A percentile compares a stretch with the other conserved stretches of the same genome.
phyloP scores from a whole-genome alignment of 1,140 invertebrate genomes.

The Drosophila parabipectinata region DNA sequence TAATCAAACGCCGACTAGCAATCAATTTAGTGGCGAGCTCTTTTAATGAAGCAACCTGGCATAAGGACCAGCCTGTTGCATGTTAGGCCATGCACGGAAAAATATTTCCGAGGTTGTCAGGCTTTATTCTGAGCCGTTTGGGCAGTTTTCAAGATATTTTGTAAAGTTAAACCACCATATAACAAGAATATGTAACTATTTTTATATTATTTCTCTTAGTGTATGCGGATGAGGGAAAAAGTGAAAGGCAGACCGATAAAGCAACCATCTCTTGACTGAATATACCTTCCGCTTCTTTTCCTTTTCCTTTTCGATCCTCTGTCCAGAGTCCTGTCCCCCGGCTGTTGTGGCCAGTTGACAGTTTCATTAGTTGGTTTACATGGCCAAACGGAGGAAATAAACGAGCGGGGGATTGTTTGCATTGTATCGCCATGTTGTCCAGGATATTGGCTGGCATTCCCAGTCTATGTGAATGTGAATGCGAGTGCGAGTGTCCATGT shows the following conservation, averaged over 20 bases:
- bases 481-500: conserved; percentile 17
- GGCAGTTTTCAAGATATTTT: too few species aligned
- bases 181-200: too few species aligned
- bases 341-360: conserved; percentile 74
- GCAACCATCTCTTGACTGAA: conserved; percentile 23
- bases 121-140: too few species aligned
- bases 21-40: conserved; percentile 64
- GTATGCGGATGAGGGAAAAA: conserved; percentile 13
- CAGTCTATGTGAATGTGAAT: conserved; percentile 16
- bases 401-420: conserved; percentile 55
- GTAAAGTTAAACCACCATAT: too few species aligned
- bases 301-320: background rate
- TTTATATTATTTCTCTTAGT: background rate
- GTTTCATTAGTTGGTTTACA: conserved; percentile 81
- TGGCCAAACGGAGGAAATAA: conserved; percentile 32
- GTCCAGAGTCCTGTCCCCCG: conserved; percentile 18
- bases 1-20: conserved; percentile 67
- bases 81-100: background rate
- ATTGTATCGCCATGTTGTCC: conserved; percentile 78
- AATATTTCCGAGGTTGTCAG: background rate
- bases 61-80: conserved; percentile 48
- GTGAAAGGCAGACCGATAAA: conserved; percentile 34
- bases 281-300: conserved; percentile 12
- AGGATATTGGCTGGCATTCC: conserved; percentile 69
- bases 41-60: conserved; percentile 61